A percentile compares a stretch with the other conserved stretches of the same genome.
These are phyloP conservation scores for Himalopsyche anomala DNA, from an alignment of 2,888 invertebrate species.

Conservation along the genomic window DNA sequence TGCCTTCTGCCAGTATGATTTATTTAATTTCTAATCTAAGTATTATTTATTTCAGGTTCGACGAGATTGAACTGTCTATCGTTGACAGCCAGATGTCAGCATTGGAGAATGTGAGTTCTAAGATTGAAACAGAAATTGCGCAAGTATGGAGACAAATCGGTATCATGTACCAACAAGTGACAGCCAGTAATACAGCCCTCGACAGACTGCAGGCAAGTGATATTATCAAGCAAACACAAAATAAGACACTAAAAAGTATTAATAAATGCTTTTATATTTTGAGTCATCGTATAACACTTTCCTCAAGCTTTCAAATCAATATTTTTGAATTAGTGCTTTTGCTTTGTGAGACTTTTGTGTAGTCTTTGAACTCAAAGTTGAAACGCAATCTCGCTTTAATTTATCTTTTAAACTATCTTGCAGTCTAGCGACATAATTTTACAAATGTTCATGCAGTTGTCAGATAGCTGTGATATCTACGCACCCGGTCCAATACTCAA, in stretches of 20 bases:
- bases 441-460: neutral
- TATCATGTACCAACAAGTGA: slow-evolving; percentile 90
- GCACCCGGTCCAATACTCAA: no score
- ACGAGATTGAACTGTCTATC: slow-evolving; percentile 82
- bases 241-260: neutral
- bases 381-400: no score
- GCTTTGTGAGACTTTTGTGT: no score
- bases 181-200: slow-evolving; percentile 84
- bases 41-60: slow-evolving; percentile 75
- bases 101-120: slow-evolving; percentile 84
- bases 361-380: no score
- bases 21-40: no score
- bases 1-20: no score
- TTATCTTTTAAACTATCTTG: no score
- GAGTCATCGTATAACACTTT: no score
- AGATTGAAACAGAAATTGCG: slow-evolving; percentile 88
- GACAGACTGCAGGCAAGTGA: slow-evolving; percentile 79
- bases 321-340: no score
- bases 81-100: slow-evolving; percentile 84
- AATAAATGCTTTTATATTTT: no score
- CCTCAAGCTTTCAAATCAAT: no score
- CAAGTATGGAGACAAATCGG: slow-evolving; percentile 95
- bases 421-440: neutral
- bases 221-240: neutral
- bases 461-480: no score